phyloP scores from a whole-genome alignment of 2,113 vertebrate genomes.

The Hassar affinis region DNA sequence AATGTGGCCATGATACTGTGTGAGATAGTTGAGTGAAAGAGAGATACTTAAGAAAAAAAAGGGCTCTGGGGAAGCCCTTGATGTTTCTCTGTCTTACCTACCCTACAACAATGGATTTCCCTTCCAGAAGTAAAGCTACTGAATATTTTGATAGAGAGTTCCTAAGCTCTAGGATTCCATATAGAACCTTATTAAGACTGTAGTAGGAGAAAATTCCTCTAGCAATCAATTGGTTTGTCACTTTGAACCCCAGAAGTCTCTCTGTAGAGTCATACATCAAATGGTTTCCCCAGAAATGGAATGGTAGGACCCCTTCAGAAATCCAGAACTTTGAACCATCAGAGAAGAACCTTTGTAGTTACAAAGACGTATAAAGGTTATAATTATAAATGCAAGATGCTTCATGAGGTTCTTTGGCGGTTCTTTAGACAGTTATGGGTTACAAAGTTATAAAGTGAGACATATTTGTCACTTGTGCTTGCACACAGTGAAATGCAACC shows the following conservation, averaged over 20 bases:
- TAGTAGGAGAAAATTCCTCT: background rate
- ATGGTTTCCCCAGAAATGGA: background rate
- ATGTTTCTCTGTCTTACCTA: background rate
- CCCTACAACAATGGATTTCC: background rate
- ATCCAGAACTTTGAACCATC: background rate
- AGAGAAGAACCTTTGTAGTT: background rate
- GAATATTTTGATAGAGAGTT: background rate
- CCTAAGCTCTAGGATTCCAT: background rate
- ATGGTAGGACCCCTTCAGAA: background rate
- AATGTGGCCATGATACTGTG: slow-evolving; percentile 5
- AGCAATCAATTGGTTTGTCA: background rate
- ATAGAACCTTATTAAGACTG: background rate
- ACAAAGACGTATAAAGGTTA: background rate
- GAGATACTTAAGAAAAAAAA: background rate
- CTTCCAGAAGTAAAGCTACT: background rate
- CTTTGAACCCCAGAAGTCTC: background rate
- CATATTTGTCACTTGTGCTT: too few species aligned
- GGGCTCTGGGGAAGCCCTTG: background rate
- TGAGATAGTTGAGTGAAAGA: background rate
- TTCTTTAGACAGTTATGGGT: too few species aligned
- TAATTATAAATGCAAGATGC: background rate
- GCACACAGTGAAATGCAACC: too few species aligned
- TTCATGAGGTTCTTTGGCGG: background rate
- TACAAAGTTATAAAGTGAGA: too few species aligned
- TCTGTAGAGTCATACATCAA: background rate